Percentiles rank a stretch among this genome's conserved stretches.
Evolutionary conservation across 2,113 vertebrate species (phyloP).

Genomic region (Oncorhynchus nerka): DNA sequence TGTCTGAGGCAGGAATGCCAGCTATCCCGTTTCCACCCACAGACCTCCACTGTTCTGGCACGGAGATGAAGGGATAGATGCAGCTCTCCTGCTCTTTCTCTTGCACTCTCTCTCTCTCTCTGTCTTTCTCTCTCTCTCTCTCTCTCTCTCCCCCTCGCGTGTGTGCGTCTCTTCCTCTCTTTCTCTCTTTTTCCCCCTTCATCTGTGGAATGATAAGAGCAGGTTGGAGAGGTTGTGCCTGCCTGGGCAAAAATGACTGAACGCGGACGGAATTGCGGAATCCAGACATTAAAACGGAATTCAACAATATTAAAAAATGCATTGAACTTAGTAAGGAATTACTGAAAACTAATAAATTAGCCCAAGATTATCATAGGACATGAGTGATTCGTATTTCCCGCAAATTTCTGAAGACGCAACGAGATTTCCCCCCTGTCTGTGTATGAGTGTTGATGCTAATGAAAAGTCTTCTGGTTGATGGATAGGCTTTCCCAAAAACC

Average conservation of each 20-base stretch:
- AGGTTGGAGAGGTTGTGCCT: conserved; percentile 17
- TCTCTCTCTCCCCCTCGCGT: neutral
- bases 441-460: too few relatives aligned
- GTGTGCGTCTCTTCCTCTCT: neutral
- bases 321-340: too few relatives aligned
- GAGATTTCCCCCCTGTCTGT: too few relatives aligned
- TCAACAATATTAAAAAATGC: too few relatives aligned
- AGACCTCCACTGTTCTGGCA: conserved; percentile 28
- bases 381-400: too few relatives aligned
- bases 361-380: too few relatives aligned
- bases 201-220: conserved; percentile 32
- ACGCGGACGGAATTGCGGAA: too few relatives aligned
- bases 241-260: conserved; percentile 12
- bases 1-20: conserved; percentile 67
- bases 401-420: too few relatives aligned
- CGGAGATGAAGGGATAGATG: neutral
- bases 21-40: conserved; percentile 46
- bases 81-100: neutral
- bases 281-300: too few relatives aligned
- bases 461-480: too few relatives aligned
- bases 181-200: neutral
- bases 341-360: too few relatives aligned
- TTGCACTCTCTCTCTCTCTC: neutral
- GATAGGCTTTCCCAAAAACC: too few relatives aligned
- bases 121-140: neutral